Conservation (phyloP, 2,888 invertebrate genomes). For the Gryllus longicercus region DNA sequence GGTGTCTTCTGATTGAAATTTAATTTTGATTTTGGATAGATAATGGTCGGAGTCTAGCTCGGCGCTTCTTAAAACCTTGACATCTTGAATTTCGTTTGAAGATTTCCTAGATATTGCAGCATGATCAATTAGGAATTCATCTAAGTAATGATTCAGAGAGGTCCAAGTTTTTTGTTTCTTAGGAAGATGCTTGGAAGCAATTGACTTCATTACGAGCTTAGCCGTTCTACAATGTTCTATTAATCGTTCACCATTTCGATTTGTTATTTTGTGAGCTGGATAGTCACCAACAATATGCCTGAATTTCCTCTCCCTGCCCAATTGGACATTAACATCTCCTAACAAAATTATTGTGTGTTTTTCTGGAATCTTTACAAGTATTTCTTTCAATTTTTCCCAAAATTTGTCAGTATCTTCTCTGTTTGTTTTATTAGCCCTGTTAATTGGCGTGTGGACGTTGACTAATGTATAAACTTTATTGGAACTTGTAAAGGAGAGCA, state of each 20-base stretch:
- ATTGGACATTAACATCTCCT: neutral
- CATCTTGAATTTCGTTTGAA: neutral
- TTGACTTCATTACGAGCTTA: neutral
- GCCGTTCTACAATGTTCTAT: neutral
- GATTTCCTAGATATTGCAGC: neutral
- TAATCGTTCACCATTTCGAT: neutral
- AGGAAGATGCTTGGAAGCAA: constrained; percentile 3
- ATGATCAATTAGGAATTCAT: neutral
- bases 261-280: neutral
- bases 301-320: constrained; percentile 4
- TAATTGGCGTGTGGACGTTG: too few species aligned
- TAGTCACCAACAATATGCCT: neutral
- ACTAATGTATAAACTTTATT: too few species aligned
- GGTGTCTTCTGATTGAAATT: neutral
- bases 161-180: constrained; percentile 4
- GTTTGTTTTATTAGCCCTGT: too few species aligned
- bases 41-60: neutral
- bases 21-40: constrained; percentile 4
- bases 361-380: too few species aligned
- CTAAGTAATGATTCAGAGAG: neutral
- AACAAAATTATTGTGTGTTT: neutral
- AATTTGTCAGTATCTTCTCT: too few species aligned
- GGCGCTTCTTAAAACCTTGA: neutral
- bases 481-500: too few species aligned
- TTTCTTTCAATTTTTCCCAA: too few species aligned